Evolutionary conservation across 2,888 invertebrate species (phyloP), one percentile per base, ranked within the genome.

Genomic region (Heliconius ethilla): DNA sequence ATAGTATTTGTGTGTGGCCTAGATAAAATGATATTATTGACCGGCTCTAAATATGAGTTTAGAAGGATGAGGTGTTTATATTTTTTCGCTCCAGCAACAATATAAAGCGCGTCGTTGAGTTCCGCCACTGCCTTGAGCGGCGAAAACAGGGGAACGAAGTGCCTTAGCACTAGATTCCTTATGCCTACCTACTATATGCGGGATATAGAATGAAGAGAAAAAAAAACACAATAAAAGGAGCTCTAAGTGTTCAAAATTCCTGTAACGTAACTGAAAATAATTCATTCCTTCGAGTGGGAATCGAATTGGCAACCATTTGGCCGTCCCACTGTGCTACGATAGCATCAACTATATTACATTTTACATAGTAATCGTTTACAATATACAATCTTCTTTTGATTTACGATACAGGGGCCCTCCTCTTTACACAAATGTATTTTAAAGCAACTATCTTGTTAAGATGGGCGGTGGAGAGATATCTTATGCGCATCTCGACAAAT

Each of bases 381-480:
- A 29, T 29, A 27, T 65, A 74, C 27, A 63, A 74, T 65, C 40
- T 74, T 13, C 11, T 25, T 72, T 65, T 74, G 40, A 74, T 74
- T 74, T 45, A 65, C 40, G 25, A 37, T 74, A 40, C 27, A 40
- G 18, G 18, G 13, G 40, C 40, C 73, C 73, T 62, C 73, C 73
- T 70, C 29, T 27, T 74, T 40, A 37, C 25, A 63, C 40, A 45
- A 74, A 40, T 29, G 29, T 40, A 74, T 63, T 62, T 63, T 72
- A 65, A 55, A 62, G 75, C 55, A 33, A 55, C n/a, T 70, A 70
- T 29, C 29, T 59, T 15, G 33, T 33, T 72, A 33, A 33, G 67
- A 81, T 79, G 29, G 29, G 29, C 29, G 87, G 89, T 84, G 88
- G 79, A 66, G 70, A 82, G 79, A 37, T 70, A 76, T 70, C 75